Evolutionary conservation across 2,888 invertebrate species (phyloP).

Genomic region (Diadromus collaris): DNA sequence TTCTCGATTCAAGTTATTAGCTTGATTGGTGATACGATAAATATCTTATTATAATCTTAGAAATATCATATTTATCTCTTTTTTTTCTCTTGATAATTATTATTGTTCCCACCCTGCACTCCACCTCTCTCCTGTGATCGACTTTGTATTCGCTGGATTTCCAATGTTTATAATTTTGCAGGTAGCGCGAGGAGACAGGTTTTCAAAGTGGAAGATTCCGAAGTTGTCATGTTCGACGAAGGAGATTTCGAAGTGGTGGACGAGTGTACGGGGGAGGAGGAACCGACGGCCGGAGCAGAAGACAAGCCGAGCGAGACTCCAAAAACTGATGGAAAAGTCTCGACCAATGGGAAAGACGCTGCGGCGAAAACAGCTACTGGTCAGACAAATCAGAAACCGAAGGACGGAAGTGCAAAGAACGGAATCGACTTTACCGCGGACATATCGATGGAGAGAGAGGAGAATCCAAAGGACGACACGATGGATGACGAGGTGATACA

Average conservation of each 20-base stretch:
- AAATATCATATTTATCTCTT: too few relatives aligned
- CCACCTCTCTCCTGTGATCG: neutral
- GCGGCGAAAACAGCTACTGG: constrained; percentile 50
- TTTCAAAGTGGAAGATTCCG: constrained; percentile 66
- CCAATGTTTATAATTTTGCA: neutral
- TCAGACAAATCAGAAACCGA: constrained; percentile 20
- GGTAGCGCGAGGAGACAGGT: neutral
- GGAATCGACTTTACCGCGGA: constrained; percentile 67
- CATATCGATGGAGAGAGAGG: constrained; percentile 61
- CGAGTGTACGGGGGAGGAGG: constrained; percentile 71
- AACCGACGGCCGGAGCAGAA: constrained; percentile 34
- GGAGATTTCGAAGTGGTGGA: constrained; percentile 74
- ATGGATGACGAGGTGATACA: constrained; percentile 23
- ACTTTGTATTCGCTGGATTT: neutral
- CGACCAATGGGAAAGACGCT: constrained; percentile 56
- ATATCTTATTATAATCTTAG: too few relatives aligned
- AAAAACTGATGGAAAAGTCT: neutral
- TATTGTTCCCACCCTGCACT: too few relatives aligned
- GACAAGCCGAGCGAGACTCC: constrained; percentile 15
- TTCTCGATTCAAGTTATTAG: too few relatives aligned
- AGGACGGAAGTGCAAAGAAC: constrained; percentile 28
- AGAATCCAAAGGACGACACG: constrained; percentile 38
- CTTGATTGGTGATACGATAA: too few relatives aligned
- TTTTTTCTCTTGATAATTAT: neutral
- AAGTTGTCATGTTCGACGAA: constrained; percentile 69